A percentile compares a stretch with the other conserved stretches of the same genome.
Conservation (phyloP, 2,113 vertebrate genomes). For the Anthoscopus minutus region DNA sequence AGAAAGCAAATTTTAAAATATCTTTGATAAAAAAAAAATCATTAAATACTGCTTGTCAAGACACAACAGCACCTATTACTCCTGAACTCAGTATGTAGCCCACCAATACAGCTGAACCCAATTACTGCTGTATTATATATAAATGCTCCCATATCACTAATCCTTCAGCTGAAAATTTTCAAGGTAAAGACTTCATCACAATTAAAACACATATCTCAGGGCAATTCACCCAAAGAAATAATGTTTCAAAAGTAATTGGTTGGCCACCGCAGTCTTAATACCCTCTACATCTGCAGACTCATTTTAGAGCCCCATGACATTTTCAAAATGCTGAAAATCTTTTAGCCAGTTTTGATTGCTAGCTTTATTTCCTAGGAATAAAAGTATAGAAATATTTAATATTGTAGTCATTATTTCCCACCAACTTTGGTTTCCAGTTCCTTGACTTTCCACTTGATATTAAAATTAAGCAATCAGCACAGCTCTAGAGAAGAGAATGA, state of each 20-base stretch:
- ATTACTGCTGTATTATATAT: background rate
- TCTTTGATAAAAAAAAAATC: background rate
- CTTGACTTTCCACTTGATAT: background rate
- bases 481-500: background rate
- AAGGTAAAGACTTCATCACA: background rate
- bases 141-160: background rate
- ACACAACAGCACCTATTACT: background rate
- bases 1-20: background rate
- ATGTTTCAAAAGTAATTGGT: background rate
- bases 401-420: background rate
- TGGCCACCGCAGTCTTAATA: background rate
- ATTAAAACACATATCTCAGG: background rate
- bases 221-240: background rate
- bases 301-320: background rate
- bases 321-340: background rate
- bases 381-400: background rate
- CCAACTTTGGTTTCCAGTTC: background rate
- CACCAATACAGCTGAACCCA: background rate
- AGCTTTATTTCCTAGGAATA: background rate
- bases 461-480: background rate
- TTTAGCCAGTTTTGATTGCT: background rate
- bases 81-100: background rate
- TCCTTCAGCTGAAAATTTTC: background rate
- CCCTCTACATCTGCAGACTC: background rate
- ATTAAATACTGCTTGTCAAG: background rate